Evolutionary conservation across 2,113 vertebrate species (phyloP).

Genomic region (Smithornis capensis): DNA sequence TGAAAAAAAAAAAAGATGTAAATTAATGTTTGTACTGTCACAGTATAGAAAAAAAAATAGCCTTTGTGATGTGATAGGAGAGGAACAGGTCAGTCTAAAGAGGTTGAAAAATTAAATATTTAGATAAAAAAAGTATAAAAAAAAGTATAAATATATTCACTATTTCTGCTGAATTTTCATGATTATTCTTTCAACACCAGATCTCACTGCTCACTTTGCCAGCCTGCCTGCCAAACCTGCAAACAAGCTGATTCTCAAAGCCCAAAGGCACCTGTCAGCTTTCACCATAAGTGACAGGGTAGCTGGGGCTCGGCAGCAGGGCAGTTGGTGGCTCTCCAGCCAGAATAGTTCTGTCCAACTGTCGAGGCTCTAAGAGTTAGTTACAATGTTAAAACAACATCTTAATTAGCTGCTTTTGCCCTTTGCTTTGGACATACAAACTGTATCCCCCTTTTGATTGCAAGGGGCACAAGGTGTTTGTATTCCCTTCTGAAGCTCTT

Average conservation of each 20-base stretch:
- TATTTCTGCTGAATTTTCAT: neutral
- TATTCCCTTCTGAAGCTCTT: neutral
- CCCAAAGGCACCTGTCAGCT: rapidly evolving
- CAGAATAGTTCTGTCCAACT: neutral
- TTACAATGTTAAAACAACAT: neutral
- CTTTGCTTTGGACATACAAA: neutral
- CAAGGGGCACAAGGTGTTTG: neutral
- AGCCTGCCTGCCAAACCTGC: neutral
- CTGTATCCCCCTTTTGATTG: neutral
- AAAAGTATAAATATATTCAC: neutral
- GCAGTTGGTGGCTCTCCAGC: neutral
- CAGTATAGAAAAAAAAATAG: neutral
- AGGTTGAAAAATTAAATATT: neutral
- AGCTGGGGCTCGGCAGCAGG: neutral
- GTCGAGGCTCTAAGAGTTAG: neutral
- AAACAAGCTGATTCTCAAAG: neutral
- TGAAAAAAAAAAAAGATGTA: neutral
- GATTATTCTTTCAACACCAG: neutral
- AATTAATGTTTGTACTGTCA: neutral
- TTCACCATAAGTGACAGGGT: neutral
- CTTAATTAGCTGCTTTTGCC: neutral
- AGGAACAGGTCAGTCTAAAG: neutral
- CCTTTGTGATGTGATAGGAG: neutral
- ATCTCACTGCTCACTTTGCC: neutral
- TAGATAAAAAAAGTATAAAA: neutral